These are phyloP conservation scores for Pseudococcus viburni DNA, from an alignment of 2,888 invertebrate species.

Conservation along the genomic window DNA sequence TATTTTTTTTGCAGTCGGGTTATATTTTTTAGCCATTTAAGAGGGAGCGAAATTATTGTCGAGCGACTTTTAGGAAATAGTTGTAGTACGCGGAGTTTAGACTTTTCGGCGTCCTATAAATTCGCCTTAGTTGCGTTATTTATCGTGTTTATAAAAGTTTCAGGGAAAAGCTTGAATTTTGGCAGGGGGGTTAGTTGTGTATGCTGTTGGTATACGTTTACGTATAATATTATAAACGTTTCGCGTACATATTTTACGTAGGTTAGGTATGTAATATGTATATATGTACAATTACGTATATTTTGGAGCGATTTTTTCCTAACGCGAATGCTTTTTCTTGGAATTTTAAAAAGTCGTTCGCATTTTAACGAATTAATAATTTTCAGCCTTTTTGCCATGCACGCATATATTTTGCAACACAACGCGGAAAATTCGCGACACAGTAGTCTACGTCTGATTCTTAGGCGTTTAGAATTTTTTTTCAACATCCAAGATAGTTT, in stretches of 20 bases:
- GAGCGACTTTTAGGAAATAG: background rate
- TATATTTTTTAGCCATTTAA: background rate
- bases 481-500: background rate
- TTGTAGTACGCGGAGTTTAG: background rate
- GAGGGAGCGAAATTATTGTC: background rate
- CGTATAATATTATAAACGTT: background rate
- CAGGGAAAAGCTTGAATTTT: background rate
- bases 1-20: background rate
- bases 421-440: background rate
- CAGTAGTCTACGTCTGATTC: too few relatives aligned
- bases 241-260: background rate
- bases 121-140: constrained; percentile 34
- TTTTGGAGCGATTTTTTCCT: too few relatives aligned
- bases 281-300: too few relatives aligned
- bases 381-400: background rate
- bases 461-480: background rate
- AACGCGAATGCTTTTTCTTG: background rate
- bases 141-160: constrained; percentile 41
- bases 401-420: background rate
- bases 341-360: background rate
- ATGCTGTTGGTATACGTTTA: too few relatives aligned
- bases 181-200: background rate
- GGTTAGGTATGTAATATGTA: too few relatives aligned
- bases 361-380: constrained; percentile 15
- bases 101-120: constrained; percentile 58